A percentile compares a stretch with the other conserved stretches of the same genome.
phyloP scores from a whole-genome alignment of 2,888 invertebrate species.

The Pristionchus fissidentatus region DNA sequence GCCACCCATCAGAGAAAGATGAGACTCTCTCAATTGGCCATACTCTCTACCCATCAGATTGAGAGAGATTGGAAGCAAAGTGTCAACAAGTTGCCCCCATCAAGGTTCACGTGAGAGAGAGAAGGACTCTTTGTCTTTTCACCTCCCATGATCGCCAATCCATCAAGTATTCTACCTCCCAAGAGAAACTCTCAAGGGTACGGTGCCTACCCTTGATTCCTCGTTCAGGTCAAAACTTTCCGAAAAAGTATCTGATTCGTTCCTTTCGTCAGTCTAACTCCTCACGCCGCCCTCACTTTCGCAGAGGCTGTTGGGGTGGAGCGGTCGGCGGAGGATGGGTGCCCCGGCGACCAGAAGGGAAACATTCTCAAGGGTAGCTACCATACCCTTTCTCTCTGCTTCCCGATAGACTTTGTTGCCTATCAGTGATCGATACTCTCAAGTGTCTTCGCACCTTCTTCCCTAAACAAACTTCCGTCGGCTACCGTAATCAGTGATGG shows the following conservation, averaged over 20 bases:
- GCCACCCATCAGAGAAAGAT: neutral
- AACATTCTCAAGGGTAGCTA: no score
- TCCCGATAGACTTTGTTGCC: no score
- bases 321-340: no score
- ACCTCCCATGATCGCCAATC: neutral
- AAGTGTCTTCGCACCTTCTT: constrained; percentile 31
- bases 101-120: constrained; percentile 8
- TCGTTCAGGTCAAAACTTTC: no score
- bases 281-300: no score
- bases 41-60: neutral
- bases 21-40: neutral
- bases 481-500: constrained; percentile 34
- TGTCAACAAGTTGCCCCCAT: constrained; percentile 35
- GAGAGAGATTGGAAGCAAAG: neutral
- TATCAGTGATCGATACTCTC: constrained; percentile 38
- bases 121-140: constrained; percentile 5
- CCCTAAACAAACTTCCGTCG: neutral
- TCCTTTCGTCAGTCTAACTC: no score
- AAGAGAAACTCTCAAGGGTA: neutral
- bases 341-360: no score
- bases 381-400: no score
- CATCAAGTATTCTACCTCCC: no score
- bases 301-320: no score
- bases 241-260: no score
- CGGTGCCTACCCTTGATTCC: neutral